Evolutionary conservation across 2,797 vertebrate species (phyloP).

Genomic region (Decapterus maruadsi): DNA sequence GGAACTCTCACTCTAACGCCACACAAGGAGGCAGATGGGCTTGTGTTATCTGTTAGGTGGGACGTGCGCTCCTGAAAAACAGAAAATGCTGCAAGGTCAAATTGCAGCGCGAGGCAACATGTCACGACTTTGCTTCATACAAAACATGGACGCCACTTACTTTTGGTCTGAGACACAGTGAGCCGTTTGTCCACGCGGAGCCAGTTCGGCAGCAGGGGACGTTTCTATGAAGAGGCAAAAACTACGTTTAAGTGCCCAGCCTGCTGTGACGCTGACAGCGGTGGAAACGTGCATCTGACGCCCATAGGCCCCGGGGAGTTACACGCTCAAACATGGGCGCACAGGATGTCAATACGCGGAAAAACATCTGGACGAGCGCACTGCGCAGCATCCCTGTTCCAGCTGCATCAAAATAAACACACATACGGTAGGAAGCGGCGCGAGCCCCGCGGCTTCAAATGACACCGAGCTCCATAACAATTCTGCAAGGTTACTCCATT

Average conservation of each 20-base stretch:
- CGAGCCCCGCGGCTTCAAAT: neutral
- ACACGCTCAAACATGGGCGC: conserved; percentile 32
- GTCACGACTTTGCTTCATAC: conserved; percentile 69
- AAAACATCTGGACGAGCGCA: conserved; percentile 67
- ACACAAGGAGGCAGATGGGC: neutral
- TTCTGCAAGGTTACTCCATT: conserved; percentile 15
- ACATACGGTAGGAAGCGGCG: conserved; percentile 5
- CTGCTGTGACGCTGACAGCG: neutral
- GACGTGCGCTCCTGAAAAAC: conserved; percentile 17
- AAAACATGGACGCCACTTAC: conserved; percentile 55
- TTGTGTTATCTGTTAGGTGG: neutral
- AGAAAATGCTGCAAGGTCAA: conserved; percentile 82
- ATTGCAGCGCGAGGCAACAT: conserved; percentile 62
- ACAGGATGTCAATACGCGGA: conserved; percentile 50
- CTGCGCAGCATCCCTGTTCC: conserved; percentile 65
- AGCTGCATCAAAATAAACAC: conserved; percentile 57
- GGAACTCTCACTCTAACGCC: neutral
- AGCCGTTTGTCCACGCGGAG: neutral
- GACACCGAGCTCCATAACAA: neutral
- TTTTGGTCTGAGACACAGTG: neutral
- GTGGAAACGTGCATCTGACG: conserved; percentile 16
- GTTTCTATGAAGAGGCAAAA: neutral
- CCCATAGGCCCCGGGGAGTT: conserved; percentile 23
- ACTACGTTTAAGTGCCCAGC: neutral
- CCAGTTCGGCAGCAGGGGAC: neutral